Percentiles rank a stretch among this genome's conserved stretches.
Evolutionary conservation across 2,797 vertebrate genomes (phyloP).

Genomic region (Allobates femoralis): DNA sequence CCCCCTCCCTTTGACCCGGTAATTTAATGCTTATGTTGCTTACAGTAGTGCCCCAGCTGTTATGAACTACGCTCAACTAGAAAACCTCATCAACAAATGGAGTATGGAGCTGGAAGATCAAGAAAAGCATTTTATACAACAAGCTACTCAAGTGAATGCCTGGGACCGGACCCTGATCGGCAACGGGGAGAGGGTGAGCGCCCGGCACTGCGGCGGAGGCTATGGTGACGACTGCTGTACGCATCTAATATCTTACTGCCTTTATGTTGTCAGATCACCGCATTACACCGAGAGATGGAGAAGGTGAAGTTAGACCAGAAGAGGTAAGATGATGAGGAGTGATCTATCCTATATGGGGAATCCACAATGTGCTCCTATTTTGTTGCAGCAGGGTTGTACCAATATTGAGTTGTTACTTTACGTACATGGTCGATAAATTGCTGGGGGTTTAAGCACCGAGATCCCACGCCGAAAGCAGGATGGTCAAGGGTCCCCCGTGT

Average conservation of each 20-base stretch:
- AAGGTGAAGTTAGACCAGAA: conserved; percentile 97
- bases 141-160: conserved; percentile 96
- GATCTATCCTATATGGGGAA: not conserved
- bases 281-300: conserved; percentile 93
- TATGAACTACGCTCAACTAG: conserved; percentile 93
- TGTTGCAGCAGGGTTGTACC: too few relatives aligned
- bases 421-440: too few relatives aligned
- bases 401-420: too few relatives aligned
- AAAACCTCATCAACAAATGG: conserved; percentile 97
- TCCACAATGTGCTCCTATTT: too few relatives aligned
- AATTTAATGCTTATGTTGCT: not conserved
- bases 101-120: conserved; percentile 96
- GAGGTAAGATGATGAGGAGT: conserved; percentile 69
- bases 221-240: too few relatives aligned
- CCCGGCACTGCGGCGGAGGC: not conserved
- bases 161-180: conserved; percentile 93
- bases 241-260: not conserved
- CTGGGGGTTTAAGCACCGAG: too few relatives aligned
- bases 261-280: conserved; percentile 81
- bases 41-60: conserved; percentile 74
- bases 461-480: too few relatives aligned
- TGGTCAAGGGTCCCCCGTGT: too few relatives aligned
- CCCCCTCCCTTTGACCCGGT: too few relatives aligned
- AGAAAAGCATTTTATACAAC: conserved; percentile 94
- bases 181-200: conserved; percentile 89